These are phyloP conservation scores for Acrocephalus kingi DNA, from an alignment of 2,113 vertebrate species.

Conservation along the genomic window DNA sequence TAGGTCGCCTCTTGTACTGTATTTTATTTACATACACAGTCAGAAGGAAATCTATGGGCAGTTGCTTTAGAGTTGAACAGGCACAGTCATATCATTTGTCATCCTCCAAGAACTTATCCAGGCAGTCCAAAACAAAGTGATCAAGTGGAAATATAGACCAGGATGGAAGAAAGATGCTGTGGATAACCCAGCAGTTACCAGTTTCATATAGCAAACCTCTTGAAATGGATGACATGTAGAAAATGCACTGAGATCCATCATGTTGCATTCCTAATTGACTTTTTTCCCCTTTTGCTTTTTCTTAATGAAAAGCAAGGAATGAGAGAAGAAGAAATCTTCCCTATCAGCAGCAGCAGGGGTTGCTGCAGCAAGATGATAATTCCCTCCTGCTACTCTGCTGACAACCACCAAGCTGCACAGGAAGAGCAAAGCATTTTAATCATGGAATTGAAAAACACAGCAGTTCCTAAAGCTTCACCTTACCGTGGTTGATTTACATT, in stretches of 20 bases:
- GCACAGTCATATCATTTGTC: not conserved
- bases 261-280: constrained; percentile 8
- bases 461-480: constrained; percentile 1
- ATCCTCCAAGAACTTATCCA: not conserved
- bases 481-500: constrained; percentile 10
- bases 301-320: constrained; percentile 10
- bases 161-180: not conserved
- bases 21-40: not conserved
- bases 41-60: not conserved
- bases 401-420: constrained; percentile 44
- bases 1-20: not conserved
- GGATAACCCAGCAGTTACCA: not conserved
- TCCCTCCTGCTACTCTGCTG: constrained; percentile 37
- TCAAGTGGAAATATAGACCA: not conserved
- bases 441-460: not conserved
- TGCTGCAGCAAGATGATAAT: constrained; percentile 65
- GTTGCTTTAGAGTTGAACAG: not conserved
- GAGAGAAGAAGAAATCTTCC: constrained; percentile 39
- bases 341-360: constrained; percentile 59
- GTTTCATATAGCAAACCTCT: not conserved
- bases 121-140: not conserved
- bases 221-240: not conserved
- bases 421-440: constrained; percentile 41
- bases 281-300: not conserved
- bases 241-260: not conserved